Conservation (phyloP, 2,797 vertebrate species). For the Philypnodon macrostomus region DNA sequence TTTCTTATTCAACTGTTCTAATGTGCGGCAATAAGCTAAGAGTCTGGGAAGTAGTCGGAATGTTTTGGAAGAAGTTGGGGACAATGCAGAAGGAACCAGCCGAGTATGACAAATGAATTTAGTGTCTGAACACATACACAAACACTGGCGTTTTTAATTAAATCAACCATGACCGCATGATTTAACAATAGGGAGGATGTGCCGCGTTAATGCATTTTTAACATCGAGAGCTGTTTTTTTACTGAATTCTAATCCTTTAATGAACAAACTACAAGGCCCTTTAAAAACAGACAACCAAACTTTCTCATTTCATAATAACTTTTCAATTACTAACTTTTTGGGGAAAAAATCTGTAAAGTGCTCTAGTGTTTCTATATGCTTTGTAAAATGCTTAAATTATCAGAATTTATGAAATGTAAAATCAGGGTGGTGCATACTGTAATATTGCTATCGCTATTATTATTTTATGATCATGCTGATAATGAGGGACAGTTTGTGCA, state of each 20-base stretch:
- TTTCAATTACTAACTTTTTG: conserved; percentile 11
- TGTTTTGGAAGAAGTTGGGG: conserved; percentile 24
- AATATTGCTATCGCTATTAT: too few relatives aligned
- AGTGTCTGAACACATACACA: conserved; percentile 8
- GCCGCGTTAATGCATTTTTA: conserved; percentile 37
- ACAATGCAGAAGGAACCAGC: conserved; percentile 45
- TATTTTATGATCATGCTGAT: too few relatives aligned
- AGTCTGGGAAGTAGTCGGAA: conserved; percentile 4
- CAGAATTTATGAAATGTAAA: too few relatives aligned
- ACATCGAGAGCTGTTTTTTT: conserved; percentile 26
- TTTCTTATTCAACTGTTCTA: conserved; percentile 22
- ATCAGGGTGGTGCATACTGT: too few relatives aligned
- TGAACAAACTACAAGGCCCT: conserved; percentile 15
- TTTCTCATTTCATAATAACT: neutral
- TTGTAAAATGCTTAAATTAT: too few relatives aligned
- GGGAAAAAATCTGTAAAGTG: neutral
- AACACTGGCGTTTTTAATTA: conserved; percentile 39
- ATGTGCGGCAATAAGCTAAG: conserved; percentile 10
- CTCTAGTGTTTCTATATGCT: neutral
- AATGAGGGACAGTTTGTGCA: neutral
- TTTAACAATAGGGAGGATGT: conserved; percentile 20
- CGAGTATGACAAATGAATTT: conserved; percentile 48
- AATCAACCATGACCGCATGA: conserved; percentile 29
- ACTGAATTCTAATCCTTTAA: conserved; percentile 28
- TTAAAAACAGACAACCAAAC: conserved; percentile 1